Conservation (phyloP, 2,113 vertebrate genomes). For the Labrus mixtus region DNA sequence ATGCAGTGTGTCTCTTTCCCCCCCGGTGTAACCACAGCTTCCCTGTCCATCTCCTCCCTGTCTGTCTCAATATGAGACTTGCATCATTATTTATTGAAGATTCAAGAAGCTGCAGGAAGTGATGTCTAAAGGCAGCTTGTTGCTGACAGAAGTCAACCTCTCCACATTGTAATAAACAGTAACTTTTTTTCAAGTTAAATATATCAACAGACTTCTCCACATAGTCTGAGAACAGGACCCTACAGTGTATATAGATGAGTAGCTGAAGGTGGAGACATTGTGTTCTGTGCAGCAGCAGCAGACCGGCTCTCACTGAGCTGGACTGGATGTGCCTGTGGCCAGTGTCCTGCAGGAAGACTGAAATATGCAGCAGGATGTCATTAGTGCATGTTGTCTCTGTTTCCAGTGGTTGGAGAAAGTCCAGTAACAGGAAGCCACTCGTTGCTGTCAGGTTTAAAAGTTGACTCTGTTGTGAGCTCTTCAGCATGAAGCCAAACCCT, state of each 20-base stretch:
- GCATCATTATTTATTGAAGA: no score
- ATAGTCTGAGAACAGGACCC: not conserved
- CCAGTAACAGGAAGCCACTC: not conserved
- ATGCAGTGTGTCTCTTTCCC: no score
- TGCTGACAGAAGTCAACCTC: no score
- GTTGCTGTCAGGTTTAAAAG: constrained; percentile 13
- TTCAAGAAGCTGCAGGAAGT: no score
- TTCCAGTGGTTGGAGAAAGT: constrained; percentile 8
- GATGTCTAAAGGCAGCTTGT: no score
- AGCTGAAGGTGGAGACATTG: not conserved
- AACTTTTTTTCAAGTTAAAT: not conserved
- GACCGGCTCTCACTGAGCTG: not conserved
- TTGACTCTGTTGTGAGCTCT: not conserved
- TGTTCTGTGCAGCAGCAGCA: not conserved
- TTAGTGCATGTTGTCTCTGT: not conserved
- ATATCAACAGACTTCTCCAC: not conserved
- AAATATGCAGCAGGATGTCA: constrained; percentile 4
- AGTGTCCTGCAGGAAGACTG: constrained; percentile 6
- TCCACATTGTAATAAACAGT: not conserved
- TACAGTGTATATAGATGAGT: not conserved
- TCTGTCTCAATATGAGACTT: no score
- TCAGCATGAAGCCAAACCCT: not conserved
- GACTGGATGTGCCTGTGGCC: not conserved
- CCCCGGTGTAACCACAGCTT: no score
- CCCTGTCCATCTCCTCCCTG: no score